Base-by-base conservation (phyloP, 2,797 vertebrate species). In the Pangasius sanitwongsei region DNA sequence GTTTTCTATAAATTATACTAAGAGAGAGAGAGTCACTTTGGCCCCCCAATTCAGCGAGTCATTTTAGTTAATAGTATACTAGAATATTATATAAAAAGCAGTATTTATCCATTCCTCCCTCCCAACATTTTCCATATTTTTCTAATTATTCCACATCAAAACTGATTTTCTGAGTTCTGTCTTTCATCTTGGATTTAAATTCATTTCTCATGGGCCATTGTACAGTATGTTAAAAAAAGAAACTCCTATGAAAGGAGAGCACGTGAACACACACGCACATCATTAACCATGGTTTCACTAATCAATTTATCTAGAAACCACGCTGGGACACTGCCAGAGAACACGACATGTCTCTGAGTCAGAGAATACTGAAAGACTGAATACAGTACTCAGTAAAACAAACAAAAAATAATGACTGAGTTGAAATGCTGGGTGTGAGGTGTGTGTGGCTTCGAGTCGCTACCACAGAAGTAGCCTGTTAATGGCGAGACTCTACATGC, bases 221-320 rank as follows among this genome's bases (percentile, higher is more conserved):
- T 11, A 81, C n/a, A 34, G 53, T 6, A 23, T 8, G 5, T 3
- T 31, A 2, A 18, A 55, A 18, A 80, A 80, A 16, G 28, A 82
- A 44, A 44, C 20, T 83, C 23, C 37, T 55, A 13, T 16, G 15
- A 53, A 18, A 37, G 53, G 23, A n/a, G 59, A 63, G 37, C 81
- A 83, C 59, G 59, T 83, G 81, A 48, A 81, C 57, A 81, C 50
- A 55, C 77, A 80, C 7, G 77, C 77, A 4, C 77, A 80, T 16
- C 50, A 80, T 80, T 80, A 80, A 80, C 25, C 50, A 57, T 4
- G 3, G 23, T n/a, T 83, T 83, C 20, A 83, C 57, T 83, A n/a
- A 65, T 83, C 13, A 65, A 20, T 83, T 28, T n/a, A 83, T 44
- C 12, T 48, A 44, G 59, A 83, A 61, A 82, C 13, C 75, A 78